Percentiles rank a stretch among this genome's conserved stretches.
Evolutionary conservation across 2,797 vertebrate species (phyloP).

Genomic region (Hoplostethus mediterraneus): DNA sequence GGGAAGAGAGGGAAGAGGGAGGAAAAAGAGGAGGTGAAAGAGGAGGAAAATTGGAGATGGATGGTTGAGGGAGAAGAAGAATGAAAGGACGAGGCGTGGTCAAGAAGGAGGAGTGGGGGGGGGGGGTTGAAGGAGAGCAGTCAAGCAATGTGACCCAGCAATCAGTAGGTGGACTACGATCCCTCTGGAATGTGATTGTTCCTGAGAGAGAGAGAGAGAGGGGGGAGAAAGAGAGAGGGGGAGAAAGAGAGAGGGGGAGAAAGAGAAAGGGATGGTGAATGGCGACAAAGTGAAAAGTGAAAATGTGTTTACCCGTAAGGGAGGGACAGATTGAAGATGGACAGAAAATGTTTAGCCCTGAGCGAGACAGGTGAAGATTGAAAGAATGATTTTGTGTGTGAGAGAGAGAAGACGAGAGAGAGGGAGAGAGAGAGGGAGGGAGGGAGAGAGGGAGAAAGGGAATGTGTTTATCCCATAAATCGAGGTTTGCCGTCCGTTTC

Average conservation of each 20-base stretch:
- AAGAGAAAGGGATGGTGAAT: background rate
- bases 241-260: slow-evolving; percentile 2
- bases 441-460: background rate
- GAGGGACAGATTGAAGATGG: background rate
- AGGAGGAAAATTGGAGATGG: background rate
- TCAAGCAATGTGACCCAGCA: background rate
- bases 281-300: background rate
- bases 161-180: background rate
- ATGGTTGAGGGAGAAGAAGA: background rate
- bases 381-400: background rate
- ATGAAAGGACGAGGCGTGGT: too few relatives aligned
- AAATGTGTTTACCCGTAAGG: background rate
- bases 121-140: background rate
- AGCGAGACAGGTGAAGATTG: background rate
- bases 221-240: slow-evolving; percentile 1
- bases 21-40: background rate
- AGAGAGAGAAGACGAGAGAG: slow-evolving; percentile 7
- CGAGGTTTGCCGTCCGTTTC: slow-evolving; percentile 52
- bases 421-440: background rate
- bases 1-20: background rate
- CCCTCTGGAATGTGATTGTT: background rate
- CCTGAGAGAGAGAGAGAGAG: background rate
- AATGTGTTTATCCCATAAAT: slow-evolving; percentile 44
- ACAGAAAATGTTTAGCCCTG: background rate
- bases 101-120: background rate